Percentiles rank a stretch among this genome's conserved stretches.
phyloP scores from a whole-genome alignment of 2,888 invertebrate species.

The Cepaea hortensis region DNA sequence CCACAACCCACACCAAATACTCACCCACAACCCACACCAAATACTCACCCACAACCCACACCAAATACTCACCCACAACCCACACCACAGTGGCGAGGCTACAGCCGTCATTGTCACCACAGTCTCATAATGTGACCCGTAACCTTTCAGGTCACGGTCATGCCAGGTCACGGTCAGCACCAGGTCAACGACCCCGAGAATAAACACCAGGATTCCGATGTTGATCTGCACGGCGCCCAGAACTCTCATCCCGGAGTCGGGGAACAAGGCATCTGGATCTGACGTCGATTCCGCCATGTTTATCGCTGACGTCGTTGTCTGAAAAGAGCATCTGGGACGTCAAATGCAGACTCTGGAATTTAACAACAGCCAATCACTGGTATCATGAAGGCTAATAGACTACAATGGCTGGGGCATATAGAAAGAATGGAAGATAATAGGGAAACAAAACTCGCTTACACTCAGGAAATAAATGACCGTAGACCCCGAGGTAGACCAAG shows the following conservation, averaged over 20 bases:
- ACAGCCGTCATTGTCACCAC: conserved; percentile 60
- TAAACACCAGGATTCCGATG: conserved; percentile 56
- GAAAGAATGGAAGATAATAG: too few relatives aligned
- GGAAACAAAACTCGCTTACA: too few relatives aligned
- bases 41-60: too few relatives aligned
- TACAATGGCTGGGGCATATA: too few relatives aligned
- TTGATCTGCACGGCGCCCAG: conserved; percentile 62
- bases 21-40: too few relatives aligned
- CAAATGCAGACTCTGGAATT: neutral
- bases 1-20: too few relatives aligned
- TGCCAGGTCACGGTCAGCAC: conserved; percentile 57
- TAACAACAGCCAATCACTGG: neutral
- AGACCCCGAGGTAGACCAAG: too few relatives aligned
- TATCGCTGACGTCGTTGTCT: neutral
- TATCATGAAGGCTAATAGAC: too few relatives aligned
- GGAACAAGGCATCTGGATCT: conserved; percentile 29
- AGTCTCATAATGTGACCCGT: conserved; percentile 43
- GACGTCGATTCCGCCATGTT: conserved; percentile 37
- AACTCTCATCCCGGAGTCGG: conserved; percentile 50
- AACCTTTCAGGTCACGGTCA: conserved; percentile 33
- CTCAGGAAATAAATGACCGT: too few relatives aligned
- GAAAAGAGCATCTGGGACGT: neutral
- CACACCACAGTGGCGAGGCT: conserved; percentile 64
- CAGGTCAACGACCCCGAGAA: conserved; percentile 60
- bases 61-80: conserved; percentile 53